Evolutionary conservation across 1,140 invertebrate species (phyloP), one percentile per base, ranked within the genome.

Genomic region (Drosophila rufa): DNA sequence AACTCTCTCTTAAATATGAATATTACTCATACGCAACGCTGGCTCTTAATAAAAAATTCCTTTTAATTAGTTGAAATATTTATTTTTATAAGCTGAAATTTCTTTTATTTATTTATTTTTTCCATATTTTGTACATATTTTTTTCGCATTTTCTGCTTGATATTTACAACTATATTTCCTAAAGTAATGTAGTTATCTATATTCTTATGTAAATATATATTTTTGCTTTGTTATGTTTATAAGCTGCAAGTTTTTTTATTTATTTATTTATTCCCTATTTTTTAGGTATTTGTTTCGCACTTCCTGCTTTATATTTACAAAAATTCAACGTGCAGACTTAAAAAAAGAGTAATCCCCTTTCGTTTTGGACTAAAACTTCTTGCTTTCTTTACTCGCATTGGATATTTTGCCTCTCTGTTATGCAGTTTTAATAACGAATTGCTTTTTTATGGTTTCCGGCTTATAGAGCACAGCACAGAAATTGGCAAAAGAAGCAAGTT

Each of bases 351-450:
- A 75, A 42, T 36, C 51, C 17, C 15, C 0, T 11, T 75, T 76
- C 57, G 48, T 30, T 27, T 51, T 46, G 15, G 12, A 2, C 25
- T 36, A 27, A 22, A 47, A 46, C 56, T 56, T 33, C 40, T 25
- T 15, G 11, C 17, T 43, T 70, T 40, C 59, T 77, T 78, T 79
- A 45, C 53, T 47, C 42, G 47, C 60, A 58, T 79, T 73, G 59
- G 59, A 59, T 50, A 40, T 69, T 69, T 70, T 64, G 22, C 62
- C 50, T 58, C 19, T 67, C 68, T 75, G 84, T 67, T 75, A 71
- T 89, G 85, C 74, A 90, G 80, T 89, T 84, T 89, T 89, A 89
- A 89, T 89, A 89, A 89, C 84, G 78, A 89, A 89, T 89, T 89
- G 85, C 69, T 81, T 90, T 90, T 89, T 89, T 90, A 89, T 89